Evolutionary conservation across 2,888 invertebrate species (phyloP), one percentile per base, ranked within the genome.

Genomic region (Trilocha varians): DNA sequence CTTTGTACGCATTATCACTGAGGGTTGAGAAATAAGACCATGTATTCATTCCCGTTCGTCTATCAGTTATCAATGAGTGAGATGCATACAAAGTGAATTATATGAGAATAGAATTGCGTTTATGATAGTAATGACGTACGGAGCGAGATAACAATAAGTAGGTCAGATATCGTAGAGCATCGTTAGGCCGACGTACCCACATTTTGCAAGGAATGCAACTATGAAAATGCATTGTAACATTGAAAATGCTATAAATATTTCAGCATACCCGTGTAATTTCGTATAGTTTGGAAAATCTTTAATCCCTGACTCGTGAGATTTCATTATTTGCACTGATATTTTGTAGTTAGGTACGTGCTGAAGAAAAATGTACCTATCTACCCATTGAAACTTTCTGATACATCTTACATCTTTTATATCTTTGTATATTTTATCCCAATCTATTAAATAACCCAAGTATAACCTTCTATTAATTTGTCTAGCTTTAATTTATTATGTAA

Each of bases 131-230:
- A 25, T 25, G 25, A 25, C 6, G 25, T 25, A 25, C 25, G 3
- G 25, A 6, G 11, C 11, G 11, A 25, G 78, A 78, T 78, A 78
- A 70, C 54, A 41, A 45, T 61, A 78, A 71, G 62, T 79, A 59
- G 80, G 79, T 76, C 78, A 80, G 59, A 64, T 65, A 63, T 56
- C 57, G 53, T 55, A 58, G 66, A 65, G 52, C 65, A 70, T 67
- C 60, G 52, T 53, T 59, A 63, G 54, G 48, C 48, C 53, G 54
- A 53, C 41, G 52, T 57, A 47, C 56, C 48, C 46, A 49, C 47
- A 52, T 48, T 50, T 53, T 46, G 40, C 38, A 36, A 53, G 53
- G 61, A 66, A 65, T 70, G 62, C 62, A 63, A 59, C 60, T 53
- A 59, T 59, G 65, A 55, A 62, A 61, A 60, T 64, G 59, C 63